phyloP scores from a whole-genome alignment of 2,113 vertebrate genomes.

The Corythoichthys haematopterus region DNA sequence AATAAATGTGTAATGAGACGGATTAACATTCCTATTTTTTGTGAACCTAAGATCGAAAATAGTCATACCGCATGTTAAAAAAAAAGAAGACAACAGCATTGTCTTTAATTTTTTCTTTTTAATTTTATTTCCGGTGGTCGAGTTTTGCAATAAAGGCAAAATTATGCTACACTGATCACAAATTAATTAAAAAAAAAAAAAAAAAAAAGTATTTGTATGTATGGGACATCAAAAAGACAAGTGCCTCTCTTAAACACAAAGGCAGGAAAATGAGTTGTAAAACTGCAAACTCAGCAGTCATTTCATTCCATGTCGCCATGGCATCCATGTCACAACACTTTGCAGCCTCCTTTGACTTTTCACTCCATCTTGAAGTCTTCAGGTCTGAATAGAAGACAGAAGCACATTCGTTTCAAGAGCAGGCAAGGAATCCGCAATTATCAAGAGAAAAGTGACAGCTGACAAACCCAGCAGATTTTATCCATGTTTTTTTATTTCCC shows the following conservation, averaged over 20 bases:
- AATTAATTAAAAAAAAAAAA: neutral
- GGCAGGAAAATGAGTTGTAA: neutral
- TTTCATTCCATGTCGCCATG: neutral
- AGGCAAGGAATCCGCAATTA: constrained; percentile 2
- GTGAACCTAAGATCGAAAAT: neutral
- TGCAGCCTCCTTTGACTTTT: constrained; percentile 11
- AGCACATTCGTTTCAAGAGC: constrained; percentile 24
- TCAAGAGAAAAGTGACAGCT: constrained; percentile 28
- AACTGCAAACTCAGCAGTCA: neutral
- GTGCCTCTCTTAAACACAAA: neutral
- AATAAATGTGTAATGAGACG: constrained; percentile 71
- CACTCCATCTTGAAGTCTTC: constrained; percentile 73
- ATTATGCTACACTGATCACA: no score
- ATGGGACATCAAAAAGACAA: neutral
- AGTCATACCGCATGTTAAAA: neutral
- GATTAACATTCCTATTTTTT: neutral
- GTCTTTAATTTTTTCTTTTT: constrained; percentile 42
- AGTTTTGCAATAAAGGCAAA: no score
- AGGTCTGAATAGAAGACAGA: constrained; percentile 59
- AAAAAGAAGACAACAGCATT: constrained; percentile 9
- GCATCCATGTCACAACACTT: neutral
- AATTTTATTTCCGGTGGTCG: no score
- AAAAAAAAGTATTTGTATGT: neutral
- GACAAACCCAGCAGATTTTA: constrained; percentile 30
- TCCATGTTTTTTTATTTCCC: neutral